phyloP scores from a whole-genome alignment of 2,113 vertebrate genomes.

The Toxotes chatareus region DNA sequence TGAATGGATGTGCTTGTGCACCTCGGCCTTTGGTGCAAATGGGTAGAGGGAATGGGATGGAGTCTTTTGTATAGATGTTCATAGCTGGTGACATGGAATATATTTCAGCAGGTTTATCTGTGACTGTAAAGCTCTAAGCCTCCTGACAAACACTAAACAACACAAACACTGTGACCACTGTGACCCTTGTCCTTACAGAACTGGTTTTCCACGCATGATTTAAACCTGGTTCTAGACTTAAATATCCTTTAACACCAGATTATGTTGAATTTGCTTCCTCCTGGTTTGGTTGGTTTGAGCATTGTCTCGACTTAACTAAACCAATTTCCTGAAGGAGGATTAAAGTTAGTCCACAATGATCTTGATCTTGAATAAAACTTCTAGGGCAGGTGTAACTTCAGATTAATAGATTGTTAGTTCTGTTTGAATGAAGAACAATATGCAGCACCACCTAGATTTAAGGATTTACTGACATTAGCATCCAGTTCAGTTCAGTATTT shows the following conservation, averaged over 20 bases:
- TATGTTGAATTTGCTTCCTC: neutral
- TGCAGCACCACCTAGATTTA: neutral
- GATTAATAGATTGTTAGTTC: neutral
- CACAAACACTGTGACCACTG: neutral
- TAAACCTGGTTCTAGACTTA: neutral
- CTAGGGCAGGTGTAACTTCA: neutral
- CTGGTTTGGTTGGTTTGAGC: neutral
- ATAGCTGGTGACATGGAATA: neutral
- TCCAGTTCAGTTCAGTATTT: neutral
- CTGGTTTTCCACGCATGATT: neutral
- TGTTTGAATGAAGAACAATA: neutral
- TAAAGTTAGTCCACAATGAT: neutral
- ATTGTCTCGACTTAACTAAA: neutral
- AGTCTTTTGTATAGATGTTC: conserved; percentile 12
- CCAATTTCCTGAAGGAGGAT: conserved; percentile 1
- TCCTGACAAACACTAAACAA: neutral
- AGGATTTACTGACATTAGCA: neutral
- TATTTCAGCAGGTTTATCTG: neutral
- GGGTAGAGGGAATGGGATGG: conserved; percentile 29
- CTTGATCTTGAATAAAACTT: neutral
- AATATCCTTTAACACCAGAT: neutral
- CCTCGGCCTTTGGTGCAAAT: conserved; percentile 26
- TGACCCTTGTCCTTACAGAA: neutral
- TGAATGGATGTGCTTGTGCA: conserved; percentile 72
- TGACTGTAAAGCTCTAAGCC: neutral